These are phyloP conservation scores for Bibio marci DNA, from an alignment of 2,888 invertebrate genomes.

Conservation along the genomic window DNA sequence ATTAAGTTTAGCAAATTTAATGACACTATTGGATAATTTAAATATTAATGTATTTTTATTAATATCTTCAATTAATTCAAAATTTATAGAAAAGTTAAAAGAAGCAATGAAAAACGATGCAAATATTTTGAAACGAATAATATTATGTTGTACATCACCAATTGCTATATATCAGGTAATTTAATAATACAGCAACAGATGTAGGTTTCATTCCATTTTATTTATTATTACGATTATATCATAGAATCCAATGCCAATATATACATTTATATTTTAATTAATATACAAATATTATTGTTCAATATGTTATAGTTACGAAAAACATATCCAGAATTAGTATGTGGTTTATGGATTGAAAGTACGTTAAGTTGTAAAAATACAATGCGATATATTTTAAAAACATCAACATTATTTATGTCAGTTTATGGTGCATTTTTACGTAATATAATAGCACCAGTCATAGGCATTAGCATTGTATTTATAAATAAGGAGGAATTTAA, in stretches of 20 bases:
- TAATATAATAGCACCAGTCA: conserved; percentile 27
- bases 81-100: conserved; percentile 22
- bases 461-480: conserved; percentile 28
- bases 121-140: conserved; percentile 20
- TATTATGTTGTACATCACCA: conserved; percentile 25
- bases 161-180: conserved; percentile 26
- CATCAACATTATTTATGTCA: conserved; percentile 26
- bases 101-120: conserved; percentile 18
- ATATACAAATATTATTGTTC: too few relatives aligned
- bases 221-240: background rate
- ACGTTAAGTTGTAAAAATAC: conserved; percentile 16
- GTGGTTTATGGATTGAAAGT: conserved; percentile 29
- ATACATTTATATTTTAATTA: too few relatives aligned
- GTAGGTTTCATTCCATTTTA: background rate
- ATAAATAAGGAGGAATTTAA: conserved; percentile 29
- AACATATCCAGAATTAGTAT: conserved; percentile 24
- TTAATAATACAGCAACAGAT: background rate
- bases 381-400: conserved; percentile 14
- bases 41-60: conserved; percentile 23
- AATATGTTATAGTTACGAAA: conserved; percentile 21
- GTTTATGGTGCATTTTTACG: conserved; percentile 28
- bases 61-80: conserved; percentile 22
- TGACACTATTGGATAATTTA: conserved; percentile 20
- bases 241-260: background rate
- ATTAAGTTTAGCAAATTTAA: conserved; percentile 20